Evolutionary conservation across 2,888 invertebrate genomes (phyloP).

Genomic region (Hydrotaea diabolus): DNA sequence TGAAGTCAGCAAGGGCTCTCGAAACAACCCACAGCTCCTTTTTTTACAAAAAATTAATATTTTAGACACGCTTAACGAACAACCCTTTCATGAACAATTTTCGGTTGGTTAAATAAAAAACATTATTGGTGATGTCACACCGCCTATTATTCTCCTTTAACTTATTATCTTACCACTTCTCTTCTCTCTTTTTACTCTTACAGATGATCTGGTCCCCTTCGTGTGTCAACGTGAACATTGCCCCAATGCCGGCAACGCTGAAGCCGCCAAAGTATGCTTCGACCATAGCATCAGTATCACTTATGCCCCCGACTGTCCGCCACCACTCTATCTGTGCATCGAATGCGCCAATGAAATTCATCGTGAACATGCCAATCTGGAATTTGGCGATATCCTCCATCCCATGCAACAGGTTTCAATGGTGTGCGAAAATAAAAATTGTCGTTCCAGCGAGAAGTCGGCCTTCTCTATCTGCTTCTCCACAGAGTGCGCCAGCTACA

Average conservation of each 20-base stretch:
- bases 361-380: conserved; percentile 91
- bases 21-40: too few relatives aligned
- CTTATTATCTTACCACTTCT: too few relatives aligned
- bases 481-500: conserved; percentile 97
- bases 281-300: conserved; percentile 95
- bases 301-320: conserved; percentile 92
- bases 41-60: too few relatives aligned
- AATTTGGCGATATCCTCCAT: conserved; percentile 92
- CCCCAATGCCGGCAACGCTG: conserved; percentile 91
- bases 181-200: too few relatives aligned
- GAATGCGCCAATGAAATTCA: conserved; percentile 97
- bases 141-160: too few relatives aligned
- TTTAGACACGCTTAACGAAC: too few relatives aligned
- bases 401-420: conserved; percentile 97
- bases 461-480: conserved; percentile 98
- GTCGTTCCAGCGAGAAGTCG: conserved; percentile 93
- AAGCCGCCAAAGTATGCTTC: conserved; percentile 95
- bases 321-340: conserved; percentile 96
- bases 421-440: conserved; percentile 98
- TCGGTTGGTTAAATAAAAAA: too few relatives aligned
- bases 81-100: too few relatives aligned
- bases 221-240: conserved; percentile 96
- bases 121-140: too few relatives aligned
- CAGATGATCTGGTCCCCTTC: conserved; percentile 89
- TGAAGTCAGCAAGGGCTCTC: too few relatives aligned